These are phyloP conservation scores for Drosophila nebulosa DNA, from an alignment of 1,140 invertebrate genomes.

Conservation along the genomic window DNA sequence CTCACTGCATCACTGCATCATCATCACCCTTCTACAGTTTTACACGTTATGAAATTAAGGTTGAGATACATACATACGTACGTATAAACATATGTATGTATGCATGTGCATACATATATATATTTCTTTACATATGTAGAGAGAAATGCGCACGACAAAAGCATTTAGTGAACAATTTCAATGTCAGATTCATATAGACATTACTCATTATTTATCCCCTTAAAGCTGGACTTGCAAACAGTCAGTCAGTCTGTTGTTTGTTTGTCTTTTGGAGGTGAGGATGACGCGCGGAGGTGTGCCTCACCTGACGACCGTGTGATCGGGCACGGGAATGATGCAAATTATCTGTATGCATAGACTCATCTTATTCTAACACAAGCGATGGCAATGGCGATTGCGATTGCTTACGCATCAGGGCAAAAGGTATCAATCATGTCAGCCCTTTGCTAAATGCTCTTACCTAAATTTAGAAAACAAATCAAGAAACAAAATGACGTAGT, in stretches of 20 bases:
- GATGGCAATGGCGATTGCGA: too few species aligned
- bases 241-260: neutral
- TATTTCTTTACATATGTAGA: conserved; percentile 8
- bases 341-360: conserved; percentile 5
- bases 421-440: too few species aligned
- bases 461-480: too few species aligned
- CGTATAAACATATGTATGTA: neutral
- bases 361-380: neutral
- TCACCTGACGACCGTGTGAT: conserved; percentile 1
- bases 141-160: conserved; percentile 22
- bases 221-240: conserved; percentile 2
- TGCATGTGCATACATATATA: conserved; percentile 4
- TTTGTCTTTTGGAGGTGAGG: neutral
- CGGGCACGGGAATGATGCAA: conserved; percentile 29
- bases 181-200: conserved; percentile 52
- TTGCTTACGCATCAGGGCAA: neutral
- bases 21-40: conserved; percentile 32
- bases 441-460: too few species aligned
- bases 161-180: conserved; percentile 45
- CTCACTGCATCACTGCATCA: neutral
- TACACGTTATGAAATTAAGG: conserved; percentile 61
- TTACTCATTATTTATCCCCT: conserved; percentile 40
- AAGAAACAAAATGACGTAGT: too few species aligned
- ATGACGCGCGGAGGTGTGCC: neutral
- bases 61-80: conserved; percentile 26